These are phyloP conservation scores for Melanotaenia nigrans DNA, from an alignment of 2,797 vertebrate species.

Conservation along the genomic window DNA sequence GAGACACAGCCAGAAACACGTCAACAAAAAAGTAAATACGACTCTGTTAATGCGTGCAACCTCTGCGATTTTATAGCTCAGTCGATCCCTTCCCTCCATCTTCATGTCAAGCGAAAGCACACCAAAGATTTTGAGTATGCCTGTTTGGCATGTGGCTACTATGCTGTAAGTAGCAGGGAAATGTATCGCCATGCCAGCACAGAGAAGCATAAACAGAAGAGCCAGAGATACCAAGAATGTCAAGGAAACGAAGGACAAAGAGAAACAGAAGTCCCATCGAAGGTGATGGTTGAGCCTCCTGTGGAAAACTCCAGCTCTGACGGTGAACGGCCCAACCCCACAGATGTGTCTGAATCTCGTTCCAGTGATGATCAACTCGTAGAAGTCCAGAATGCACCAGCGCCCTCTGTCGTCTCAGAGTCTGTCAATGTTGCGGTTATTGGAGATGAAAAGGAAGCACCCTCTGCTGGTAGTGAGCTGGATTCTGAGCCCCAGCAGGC, in stretches of 20 bases:
- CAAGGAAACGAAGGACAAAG: slow-evolving; percentile 41
- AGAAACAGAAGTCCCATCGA: slow-evolving; percentile 19
- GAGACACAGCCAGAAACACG: slow-evolving; percentile 35
- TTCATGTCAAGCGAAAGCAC: slow-evolving; percentile 93
- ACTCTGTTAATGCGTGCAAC: slow-evolving; percentile 80
- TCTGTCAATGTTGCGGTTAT: slow-evolving; percentile 20
- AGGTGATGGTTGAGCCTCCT: slow-evolving; percentile 37
- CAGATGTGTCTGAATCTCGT: slow-evolving; percentile 41
- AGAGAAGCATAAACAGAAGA: slow-evolving; percentile 93
- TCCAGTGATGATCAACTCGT: slow-evolving; percentile 24
- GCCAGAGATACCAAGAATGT: slow-evolving; percentile 82
- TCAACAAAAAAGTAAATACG: slow-evolving; percentile 67
- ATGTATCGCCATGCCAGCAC: slow-evolving; percentile 94
- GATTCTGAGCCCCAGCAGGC: slow-evolving; percentile 43
- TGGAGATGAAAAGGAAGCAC: slow-evolving; percentile 39
- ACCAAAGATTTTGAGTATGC: slow-evolving; percentile 94
- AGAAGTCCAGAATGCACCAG: slow-evolving; percentile 27
- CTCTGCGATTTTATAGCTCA: slow-evolving; percentile 91
- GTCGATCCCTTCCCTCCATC: slow-evolving; percentile 88
- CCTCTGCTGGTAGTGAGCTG: slow-evolving; percentile 21
- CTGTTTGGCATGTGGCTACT: slow-evolving; percentile 95
- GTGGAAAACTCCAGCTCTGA: slow-evolving; percentile 32
- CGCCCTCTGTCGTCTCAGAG: slow-evolving; percentile 9
- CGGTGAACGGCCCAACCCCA: slow-evolving; percentile 17
- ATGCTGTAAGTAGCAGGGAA: slow-evolving; percentile 91